These are phyloP conservation scores for Nannospalax galili DNA, from an alignment of 2,113 vertebrate species.

Conservation along the genomic window DNA sequence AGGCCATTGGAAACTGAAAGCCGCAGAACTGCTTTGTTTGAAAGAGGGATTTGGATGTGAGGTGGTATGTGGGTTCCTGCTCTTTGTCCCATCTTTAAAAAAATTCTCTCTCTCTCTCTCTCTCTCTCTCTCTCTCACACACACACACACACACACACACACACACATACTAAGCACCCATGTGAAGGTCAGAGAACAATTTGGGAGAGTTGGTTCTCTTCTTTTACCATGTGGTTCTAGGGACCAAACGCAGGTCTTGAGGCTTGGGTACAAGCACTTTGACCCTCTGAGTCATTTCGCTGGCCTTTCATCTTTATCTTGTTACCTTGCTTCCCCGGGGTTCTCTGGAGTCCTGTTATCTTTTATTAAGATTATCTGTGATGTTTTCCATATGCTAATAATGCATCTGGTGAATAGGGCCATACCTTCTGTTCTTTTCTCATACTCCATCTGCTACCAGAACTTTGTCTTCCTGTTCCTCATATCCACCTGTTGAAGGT, in stretches of 20 bases:
- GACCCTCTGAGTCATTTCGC: neutral
- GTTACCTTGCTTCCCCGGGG: neutral
- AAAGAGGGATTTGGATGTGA: neutral
- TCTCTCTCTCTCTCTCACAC: no score
- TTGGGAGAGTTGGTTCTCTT: neutral
- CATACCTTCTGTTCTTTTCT: neutral
- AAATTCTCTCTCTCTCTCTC: neutral
- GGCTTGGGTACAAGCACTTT: neutral
- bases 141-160: no score
- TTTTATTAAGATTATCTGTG: neutral
- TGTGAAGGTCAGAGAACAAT: neutral
- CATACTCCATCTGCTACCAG: neutral
- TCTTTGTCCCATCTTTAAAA: neutral
- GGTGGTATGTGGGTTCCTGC: neutral
- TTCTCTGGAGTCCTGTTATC: neutral
- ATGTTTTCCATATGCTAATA: neutral
- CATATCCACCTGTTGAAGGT: neutral
- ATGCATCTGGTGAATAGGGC: neutral
- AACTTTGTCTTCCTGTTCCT: neutral
- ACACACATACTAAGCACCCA: neutral
- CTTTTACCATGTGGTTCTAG: neutral
- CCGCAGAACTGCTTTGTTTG: neutral
- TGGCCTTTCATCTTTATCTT: neutral
- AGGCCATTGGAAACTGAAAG: neutral
- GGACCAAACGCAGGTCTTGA: neutral